Conservation (phyloP, 2,113 vertebrate genomes). For the Pseudopipra pipra region DNA sequence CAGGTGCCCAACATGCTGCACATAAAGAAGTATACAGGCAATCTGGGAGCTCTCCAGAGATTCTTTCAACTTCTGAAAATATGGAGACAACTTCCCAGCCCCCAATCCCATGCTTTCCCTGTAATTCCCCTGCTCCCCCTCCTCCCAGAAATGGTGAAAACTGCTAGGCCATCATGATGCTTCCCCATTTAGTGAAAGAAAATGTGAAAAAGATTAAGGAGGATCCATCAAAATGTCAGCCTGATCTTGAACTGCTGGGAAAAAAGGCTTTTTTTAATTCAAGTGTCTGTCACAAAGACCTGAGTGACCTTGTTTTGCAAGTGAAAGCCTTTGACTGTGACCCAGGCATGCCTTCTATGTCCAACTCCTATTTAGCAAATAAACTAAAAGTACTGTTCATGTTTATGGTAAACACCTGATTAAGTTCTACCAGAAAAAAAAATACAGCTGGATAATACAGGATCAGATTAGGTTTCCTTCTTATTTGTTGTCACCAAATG, state of each 20-base stretch:
- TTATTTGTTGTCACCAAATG: slow-evolving; percentile 73
- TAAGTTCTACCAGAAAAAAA: slow-evolving; percentile 47
- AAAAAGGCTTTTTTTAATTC: neutral
- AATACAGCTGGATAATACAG: slow-evolving; percentile 56
- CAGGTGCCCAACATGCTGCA: slow-evolving; percentile 65
- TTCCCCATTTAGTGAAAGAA: slow-evolving; percentile 26
- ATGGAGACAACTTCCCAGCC: slow-evolving; percentile 60
- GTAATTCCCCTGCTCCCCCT: neutral
- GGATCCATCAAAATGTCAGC: slow-evolving; percentile 54
- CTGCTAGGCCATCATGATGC: slow-evolving; percentile 19
- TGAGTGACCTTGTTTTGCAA: slow-evolving; percentile 73
- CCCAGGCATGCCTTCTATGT: slow-evolving; percentile 68
- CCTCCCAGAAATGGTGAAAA: slow-evolving; percentile 24
- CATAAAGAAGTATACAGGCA: slow-evolving; percentile 70
- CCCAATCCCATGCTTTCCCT: neutral
- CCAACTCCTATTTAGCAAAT: slow-evolving; percentile 90
- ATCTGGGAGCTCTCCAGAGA: slow-evolving; percentile 66
- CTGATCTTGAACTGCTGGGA: slow-evolving; percentile 1
- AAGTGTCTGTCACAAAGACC: neutral
- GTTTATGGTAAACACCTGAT: slow-evolving; percentile 82
- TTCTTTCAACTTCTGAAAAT: slow-evolving; percentile 72
- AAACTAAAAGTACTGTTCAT: slow-evolving; percentile 82
- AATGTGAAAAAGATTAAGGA: slow-evolving; percentile 70
- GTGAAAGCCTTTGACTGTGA: slow-evolving; percentile 53
- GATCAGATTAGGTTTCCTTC: slow-evolving; percentile 67